phyloP scores from a whole-genome alignment of 2,113 vertebrate genomes.

The Octodon degus region DNA sequence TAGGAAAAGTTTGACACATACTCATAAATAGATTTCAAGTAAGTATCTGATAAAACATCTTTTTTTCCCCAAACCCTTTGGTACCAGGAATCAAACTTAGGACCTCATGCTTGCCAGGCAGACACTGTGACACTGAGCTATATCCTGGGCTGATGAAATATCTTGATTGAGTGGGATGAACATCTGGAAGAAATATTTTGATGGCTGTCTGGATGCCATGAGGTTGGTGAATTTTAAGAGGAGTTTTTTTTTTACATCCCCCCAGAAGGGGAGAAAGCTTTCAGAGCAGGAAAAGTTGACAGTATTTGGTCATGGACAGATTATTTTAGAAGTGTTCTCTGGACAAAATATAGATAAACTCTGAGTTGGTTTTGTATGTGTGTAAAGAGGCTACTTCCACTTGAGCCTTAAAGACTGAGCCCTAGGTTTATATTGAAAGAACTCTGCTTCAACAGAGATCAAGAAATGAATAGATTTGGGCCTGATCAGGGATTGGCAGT shows the following conservation, averaged over 20 bases:
- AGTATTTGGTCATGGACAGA: background rate
- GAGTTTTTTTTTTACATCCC: background rate
- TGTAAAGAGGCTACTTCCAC: background rate
- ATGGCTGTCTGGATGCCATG: background rate
- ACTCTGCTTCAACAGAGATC: background rate
- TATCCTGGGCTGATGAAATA: background rate
- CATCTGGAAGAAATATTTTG: background rate
- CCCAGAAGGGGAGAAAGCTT: background rate
- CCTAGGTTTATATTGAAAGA: background rate
- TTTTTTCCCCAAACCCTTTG: too few relatives aligned
- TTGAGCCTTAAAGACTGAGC: background rate
- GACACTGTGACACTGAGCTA: too few relatives aligned
- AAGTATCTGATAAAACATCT: background rate
- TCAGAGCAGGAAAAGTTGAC: background rate
- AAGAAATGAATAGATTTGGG: slow-evolving; percentile 17
- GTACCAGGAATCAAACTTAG: too few relatives aligned
- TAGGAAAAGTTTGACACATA: background rate
- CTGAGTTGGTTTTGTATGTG: slow-evolving; percentile 20
- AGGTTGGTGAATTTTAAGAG: background rate
- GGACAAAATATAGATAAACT: background rate
- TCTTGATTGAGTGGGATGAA: background rate
- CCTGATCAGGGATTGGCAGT: background rate
- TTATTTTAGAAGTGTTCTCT: slow-evolving; percentile 54
- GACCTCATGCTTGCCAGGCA: too few relatives aligned
- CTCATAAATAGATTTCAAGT: background rate